Conservation (phyloP, 2,797 vertebrate species). For the Notolabrus celidotus region DNA sequence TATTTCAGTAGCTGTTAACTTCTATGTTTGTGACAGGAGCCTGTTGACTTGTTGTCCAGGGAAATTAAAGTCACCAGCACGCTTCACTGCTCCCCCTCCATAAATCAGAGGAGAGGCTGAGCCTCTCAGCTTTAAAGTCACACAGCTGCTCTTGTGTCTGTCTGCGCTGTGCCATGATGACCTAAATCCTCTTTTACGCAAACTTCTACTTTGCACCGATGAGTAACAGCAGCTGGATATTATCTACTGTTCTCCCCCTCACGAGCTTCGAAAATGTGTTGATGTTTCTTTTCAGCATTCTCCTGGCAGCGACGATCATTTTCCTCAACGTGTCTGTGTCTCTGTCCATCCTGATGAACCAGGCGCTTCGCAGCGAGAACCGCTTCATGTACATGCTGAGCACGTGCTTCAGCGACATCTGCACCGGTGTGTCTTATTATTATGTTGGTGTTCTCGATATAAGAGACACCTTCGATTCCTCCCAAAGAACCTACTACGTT, state of each 20-base stretch:
- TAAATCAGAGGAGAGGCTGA: slow-evolving; percentile 21
- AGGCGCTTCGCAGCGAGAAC: slow-evolving; percentile 82
- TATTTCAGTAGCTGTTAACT: neutral
- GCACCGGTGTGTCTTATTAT: slow-evolving; percentile 84
- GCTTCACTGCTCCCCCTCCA: slow-evolving; percentile 13
- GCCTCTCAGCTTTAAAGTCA: neutral
- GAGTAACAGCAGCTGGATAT: slow-evolving; percentile 63
- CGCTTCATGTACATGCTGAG: slow-evolving; percentile 89
- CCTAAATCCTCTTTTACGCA: neutral
- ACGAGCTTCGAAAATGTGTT: slow-evolving; percentile 79
- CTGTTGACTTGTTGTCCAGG: slow-evolving; percentile 31
- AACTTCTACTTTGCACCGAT: slow-evolving; percentile 54
- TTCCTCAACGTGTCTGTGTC: slow-evolving; percentile 82
- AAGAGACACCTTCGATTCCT: slow-evolving; percentile 72
- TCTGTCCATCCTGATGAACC: slow-evolving; percentile 74
- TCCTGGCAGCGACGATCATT: slow-evolving; percentile 74
- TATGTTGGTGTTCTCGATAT: slow-evolving; percentile 83
- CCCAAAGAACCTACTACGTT: slow-evolving; percentile 78
- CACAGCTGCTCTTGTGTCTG: neutral
- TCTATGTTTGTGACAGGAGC: slow-evolving; percentile 4
- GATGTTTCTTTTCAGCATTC: slow-evolving; percentile 78
- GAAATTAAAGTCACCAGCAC: slow-evolving; percentile 22
- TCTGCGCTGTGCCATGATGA: slow-evolving; percentile 5
- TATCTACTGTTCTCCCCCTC: slow-evolving; percentile 74
- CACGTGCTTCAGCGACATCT: slow-evolving; percentile 85